Evolutionary conservation across 2,797 vertebrate genomes (phyloP), one percentile per base, ranked within the genome.

Genomic region (Botia almorhae): DNA sequence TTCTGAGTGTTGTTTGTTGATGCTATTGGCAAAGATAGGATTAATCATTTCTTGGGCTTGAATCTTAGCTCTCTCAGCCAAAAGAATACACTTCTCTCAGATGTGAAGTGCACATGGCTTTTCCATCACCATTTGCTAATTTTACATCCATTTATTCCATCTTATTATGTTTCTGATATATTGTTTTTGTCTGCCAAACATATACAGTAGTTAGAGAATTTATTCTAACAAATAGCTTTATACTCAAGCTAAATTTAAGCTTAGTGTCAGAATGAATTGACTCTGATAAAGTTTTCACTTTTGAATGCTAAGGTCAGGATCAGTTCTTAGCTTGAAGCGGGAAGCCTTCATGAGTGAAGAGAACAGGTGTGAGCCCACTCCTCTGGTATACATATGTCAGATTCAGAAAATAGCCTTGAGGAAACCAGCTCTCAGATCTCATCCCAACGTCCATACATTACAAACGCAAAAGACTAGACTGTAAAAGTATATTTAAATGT

Each of bases 291-390:
- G 61, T 46, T 80, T 80, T 77, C 56, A 33, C 19, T 43, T 70
- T 85, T 64, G 71, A 50, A 82, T 84, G 72, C 78, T 83, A 84
- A 53, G 61, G 85, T 81, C 11, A 87, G 63, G 83, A 80, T 81
- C 48, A 17, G 60, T 17, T 1, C 75, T 81, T 75, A 39, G 72
- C 58, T 75, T 58, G 46, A 81, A 69, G 55, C 26, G 74, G 58
- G 53, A 74, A 79, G 67, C 63, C 72, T 79, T 33, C 75, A 51
- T 91, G 91, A 92, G 78, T 81, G 91, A 92, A 83, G 86, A 84
- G 83, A 87, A 79, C 93, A 93, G 92, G 83, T 93, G 92, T 61
- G 26, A 17, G 43, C 71, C 51, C 50, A 48, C 48, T 67, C 46
- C 46, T 43, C 13, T 69, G 48, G 63, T 14, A 19, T 76, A 61